Evolutionary conservation across 1,140 invertebrate genomes (phyloP).

Genomic region (Neocloeon triangulifer): DNA sequence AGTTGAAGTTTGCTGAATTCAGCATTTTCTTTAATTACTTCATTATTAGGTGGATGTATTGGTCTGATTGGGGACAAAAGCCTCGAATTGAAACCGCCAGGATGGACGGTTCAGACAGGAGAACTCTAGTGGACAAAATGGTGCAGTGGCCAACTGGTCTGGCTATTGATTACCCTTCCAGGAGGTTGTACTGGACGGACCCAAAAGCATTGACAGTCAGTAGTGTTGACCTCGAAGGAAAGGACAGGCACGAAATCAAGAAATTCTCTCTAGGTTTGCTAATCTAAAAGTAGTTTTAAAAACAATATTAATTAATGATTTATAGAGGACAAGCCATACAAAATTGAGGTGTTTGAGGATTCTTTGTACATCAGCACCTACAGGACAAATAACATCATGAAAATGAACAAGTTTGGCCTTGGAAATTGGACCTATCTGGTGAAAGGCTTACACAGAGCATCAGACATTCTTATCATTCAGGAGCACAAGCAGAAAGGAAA

Average conservation of each 20-base stretch:
- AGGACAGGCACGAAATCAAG: slow-evolving; percentile 31
- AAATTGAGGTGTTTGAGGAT: slow-evolving; percentile 53
- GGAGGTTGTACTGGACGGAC: slow-evolving; percentile 53
- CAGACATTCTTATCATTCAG: slow-evolving; percentile 42
- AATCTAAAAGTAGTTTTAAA: slow-evolving; percentile 1
- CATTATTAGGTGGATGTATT: slow-evolving; percentile 15
- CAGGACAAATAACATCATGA: slow-evolving; percentile 18
- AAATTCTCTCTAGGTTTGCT: slow-evolving; percentile 25
- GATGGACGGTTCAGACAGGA: slow-evolving; percentile 37
- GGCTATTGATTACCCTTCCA: slow-evolving; percentile 39
- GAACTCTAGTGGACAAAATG: slow-evolving; percentile 24
- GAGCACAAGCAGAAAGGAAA: slow-evolving; percentile 32
- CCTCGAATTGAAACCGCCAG: slow-evolving; percentile 35
- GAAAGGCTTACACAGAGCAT: slow-evolving; percentile 27
- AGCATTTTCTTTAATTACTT: background rate
- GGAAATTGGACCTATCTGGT: slow-evolving; percentile 27
- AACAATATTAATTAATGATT: too few species aligned
- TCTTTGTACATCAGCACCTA: slow-evolving; percentile 39
- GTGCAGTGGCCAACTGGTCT: slow-evolving; percentile 42
- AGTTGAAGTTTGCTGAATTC: slow-evolving; percentile 10
- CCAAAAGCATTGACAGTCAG: slow-evolving; percentile 50
- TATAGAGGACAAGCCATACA: slow-evolving; percentile 30
- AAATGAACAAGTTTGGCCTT: slow-evolving; percentile 31
- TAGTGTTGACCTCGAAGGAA: slow-evolving; percentile 48
- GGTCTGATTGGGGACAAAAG: slow-evolving; percentile 20